These are phyloP conservation scores for Apamea anceps DNA, from an alignment of 2,888 invertebrate genomes.

Conservation along the genomic window DNA sequence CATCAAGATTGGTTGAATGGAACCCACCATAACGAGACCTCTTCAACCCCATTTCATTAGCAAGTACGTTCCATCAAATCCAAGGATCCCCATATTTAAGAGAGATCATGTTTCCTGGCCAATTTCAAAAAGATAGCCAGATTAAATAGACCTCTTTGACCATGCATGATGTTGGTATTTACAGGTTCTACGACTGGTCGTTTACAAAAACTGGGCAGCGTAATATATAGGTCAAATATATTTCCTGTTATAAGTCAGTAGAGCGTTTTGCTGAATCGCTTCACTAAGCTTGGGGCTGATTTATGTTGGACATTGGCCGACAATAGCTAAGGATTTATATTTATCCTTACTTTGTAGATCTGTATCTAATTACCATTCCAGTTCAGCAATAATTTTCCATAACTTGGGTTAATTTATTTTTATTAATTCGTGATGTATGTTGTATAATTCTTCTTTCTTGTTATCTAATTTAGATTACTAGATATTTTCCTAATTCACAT, in stretches of 20 bases:
- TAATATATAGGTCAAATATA: slow-evolving; percentile 84
- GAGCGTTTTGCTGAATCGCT: slow-evolving; percentile 82
- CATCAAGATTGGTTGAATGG: slow-evolving; percentile 71
- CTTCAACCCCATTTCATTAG: slow-evolving; percentile 58
- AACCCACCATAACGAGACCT: slow-evolving; percentile 69
- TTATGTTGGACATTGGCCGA: slow-evolving; percentile 74
- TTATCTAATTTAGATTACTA: neutral
- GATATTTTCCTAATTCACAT: neutral
- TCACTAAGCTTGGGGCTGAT: slow-evolving; percentile 81
- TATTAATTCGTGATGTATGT: neutral
- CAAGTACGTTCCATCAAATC: slow-evolving; percentile 43
- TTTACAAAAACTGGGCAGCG: slow-evolving; percentile 67
- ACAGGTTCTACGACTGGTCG: slow-evolving; percentile 56
- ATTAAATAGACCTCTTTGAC: slow-evolving; percentile 63
- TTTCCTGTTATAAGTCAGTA: slow-evolving; percentile 85
- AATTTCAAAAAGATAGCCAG: slow-evolving; percentile 70
- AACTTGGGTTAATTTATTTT: neutral
- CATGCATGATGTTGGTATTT: slow-evolving; percentile 51
- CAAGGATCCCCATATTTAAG: slow-evolving; percentile 48
- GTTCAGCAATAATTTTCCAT: neutral
- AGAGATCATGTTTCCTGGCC: slow-evolving; percentile 70
- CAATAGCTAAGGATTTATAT: slow-evolving; percentile 74
- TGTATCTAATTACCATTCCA: slow-evolving; percentile 42
- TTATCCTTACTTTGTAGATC: slow-evolving; percentile 50
- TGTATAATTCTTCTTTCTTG: neutral